Base-by-base conservation (phyloP, 2,888 invertebrate species). In the Ichneumon xanthorius region DNA sequence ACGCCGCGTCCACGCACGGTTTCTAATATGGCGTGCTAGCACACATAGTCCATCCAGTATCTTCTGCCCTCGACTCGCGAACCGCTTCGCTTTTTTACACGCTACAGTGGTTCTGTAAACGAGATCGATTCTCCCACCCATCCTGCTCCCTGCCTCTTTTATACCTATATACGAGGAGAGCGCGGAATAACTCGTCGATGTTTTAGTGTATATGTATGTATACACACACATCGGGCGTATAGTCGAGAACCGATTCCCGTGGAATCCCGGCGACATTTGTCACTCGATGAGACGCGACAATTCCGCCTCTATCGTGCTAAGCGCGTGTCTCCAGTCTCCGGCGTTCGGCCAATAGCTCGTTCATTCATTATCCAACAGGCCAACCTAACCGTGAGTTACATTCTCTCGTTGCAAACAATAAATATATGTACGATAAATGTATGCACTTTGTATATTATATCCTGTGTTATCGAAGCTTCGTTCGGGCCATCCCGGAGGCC, bases 11-110 rank as follows among this genome's bases (percentile, higher is more conserved):
- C 87, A 53, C 80, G 77, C 55, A 72, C 86, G 73, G 86, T 91
- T 92, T 91, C 90, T 87, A 87, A 87, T 88, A 88, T 89, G 87
- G 87, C 86, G 85, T 83, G 76, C 73, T 37, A 22, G 79, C 30
- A 14, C 61, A 63, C 50, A 37, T 33, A 33, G n/a, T n/a, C 68
- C 61, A 45, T 33, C 37, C 37, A 48, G 65, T 73, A 55, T 82
- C 80, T 80, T 82, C 80, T 76, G 72, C 45, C 45, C 70, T 68
- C 50, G 55, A 53, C 86, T 76, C 67, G 50, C 78, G 76, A 83
- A 84, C 84, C 77, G 81, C 82, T 78, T 82, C 71, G 83, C 72
- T 85, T 86, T 87, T 88, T 86, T 86, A 77, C 80, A 84, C 80
- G 84, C 84, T 61, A 84, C 77, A 80, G 82, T 78, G 86, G 82